Evolutionary conservation across 2,888 invertebrate species (phyloP), one percentile per base, ranked within the genome.

Genomic region (Alsophila aescularia): DNA sequence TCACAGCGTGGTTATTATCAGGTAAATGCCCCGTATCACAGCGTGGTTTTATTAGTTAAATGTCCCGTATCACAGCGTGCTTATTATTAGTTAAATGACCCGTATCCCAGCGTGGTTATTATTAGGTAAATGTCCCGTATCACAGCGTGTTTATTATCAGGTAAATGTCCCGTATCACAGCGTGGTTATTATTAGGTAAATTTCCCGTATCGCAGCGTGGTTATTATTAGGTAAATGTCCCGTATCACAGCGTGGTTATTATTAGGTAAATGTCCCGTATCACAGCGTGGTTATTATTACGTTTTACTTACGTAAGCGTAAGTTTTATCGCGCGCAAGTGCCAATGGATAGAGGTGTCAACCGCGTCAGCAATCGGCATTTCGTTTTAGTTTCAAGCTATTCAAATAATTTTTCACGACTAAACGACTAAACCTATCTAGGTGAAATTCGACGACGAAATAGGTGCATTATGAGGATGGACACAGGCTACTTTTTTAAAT

Each of bases 111-210:
- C 4, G 15, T 15, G 8, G 10, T 24, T 24, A 24, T 18, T 5
- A 18, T 18, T 18, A 18, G 3, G 18, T 18, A 18, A 18, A 18
- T 18, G 18, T 18, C 18, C 18, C 8, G 34, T 44, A 44, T 45
- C 36, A 27, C 8, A 12, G 35, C 27, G n/a, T 29, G 2, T n/a
- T n/a, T n/a, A n/a, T n/a, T n/a, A n/a, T n/a, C n/a, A n/a, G n/a
- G n/a, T n/a, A 2, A 8, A 10, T 24, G 24, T 16, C 24, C 40
- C 49, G 40, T 49, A 41, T 35, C 29, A 34, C 47, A 24, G 21
- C 4, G 15, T 15, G 8, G 10, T 24, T 24, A 24, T 18, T 5
- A 18, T 18, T 18, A 18, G 3, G 18, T 18, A 18, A 18, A 18
- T 18, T 2, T 18, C 18, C 18, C 8, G 34, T 44, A 44, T 45